Evolutionary conservation across 92 coral and sea anemone genomes (phyloP), one percentile per base, ranked within the genome.

Genomic region (Actinostola sp.): DNA sequence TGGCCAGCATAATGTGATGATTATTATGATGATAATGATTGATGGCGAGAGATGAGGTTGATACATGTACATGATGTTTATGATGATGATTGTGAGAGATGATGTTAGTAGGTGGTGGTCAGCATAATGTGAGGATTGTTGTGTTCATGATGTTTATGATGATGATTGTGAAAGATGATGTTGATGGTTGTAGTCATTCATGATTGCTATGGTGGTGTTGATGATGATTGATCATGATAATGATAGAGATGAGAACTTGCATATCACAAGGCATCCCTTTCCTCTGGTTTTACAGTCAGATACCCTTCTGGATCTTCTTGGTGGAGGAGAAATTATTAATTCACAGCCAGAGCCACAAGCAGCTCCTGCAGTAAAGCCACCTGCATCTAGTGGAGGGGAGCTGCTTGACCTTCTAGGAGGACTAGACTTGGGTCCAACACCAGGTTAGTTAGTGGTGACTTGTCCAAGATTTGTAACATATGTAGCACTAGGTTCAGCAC

Each of bases 331-430:
- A 54, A 74, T 19, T 11, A 44, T 53, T 0, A 77, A 28, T 65
- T 19, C 69, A 0, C 89, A 68, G 24, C 93, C 97, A 23, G 76
- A 86, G 21, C 93, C 88, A 70, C 81, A 84, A 52, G 81, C 97
- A 39, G 86, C 77, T 56, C 81, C 81, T 36, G 87, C 92, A 7
- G 79, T 89, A 0, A 84, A 87, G 15, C 80, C 85, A 15, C 73
- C 83, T 7, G 29, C 86, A 35, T 72, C 90, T 15, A 63, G 87
- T 27, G 95, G 98, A 26, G 98, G 97, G 27, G 97, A 88, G 42
- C 90, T 94, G 25, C 77, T 94, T 61, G 98, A 94, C 54, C 71
- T 94, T 61, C 72, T 94, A 12, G 98, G 98, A 16, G 98, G 73
- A 27, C 87, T 94, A 75, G 95, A 93, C 73, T 72, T 91, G 45